Evolutionary conservation across 2,797 vertebrate genomes (phyloP), one percentile per base, ranked within the genome.

Genomic region (Gymnopithys bicolor): DNA sequence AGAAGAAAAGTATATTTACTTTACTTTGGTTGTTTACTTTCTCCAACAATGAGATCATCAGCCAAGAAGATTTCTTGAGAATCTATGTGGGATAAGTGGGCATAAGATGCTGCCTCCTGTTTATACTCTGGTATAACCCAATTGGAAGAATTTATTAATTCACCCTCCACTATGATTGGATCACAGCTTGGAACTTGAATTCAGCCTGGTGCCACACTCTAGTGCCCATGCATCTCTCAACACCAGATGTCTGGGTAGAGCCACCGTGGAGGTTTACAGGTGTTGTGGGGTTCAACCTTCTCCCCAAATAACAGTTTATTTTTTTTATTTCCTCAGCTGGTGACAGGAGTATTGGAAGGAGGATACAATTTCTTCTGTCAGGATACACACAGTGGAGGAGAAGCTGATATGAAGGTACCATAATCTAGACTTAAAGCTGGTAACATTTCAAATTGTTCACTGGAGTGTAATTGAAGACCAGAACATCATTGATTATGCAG

Each of bases 311-410:
- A 94, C 39, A 14, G 22, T 49, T 66, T 59, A 5, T 74, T 89
- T 73, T 64, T 69, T 71, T 84, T 82, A 95, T 93, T 84, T 98
- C 74, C 77, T 78, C 91, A 99, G 99, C 97, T 99, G 86, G 97
- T 99, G 90, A 97, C 97, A 0, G 98, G 98, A 95, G 98, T 98
- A 62, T 98, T 98, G 98, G 95, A 98, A 84, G 98, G 99, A 74
- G 97, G 97, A 80, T 99, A 99, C 98, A 99, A 98, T 97, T 98
- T 99, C 97, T 98, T 98, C 98, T 99, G 99, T 96, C 99, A 99
- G 97, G 97, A 99, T 95, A 99, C 98, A 4, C 98, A 98, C 95
- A 99, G 98, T 15, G 98, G 97, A 59, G 98, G 98, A 79, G 98
- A 99, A 81, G 98, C 97, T 4, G 99, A 99, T 91, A 97, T 98